Evolutionary conservation across 2,113 vertebrate species (phyloP), one percentile per base, ranked within the genome.

Genomic region (Nannobrachium achirus): DNA sequence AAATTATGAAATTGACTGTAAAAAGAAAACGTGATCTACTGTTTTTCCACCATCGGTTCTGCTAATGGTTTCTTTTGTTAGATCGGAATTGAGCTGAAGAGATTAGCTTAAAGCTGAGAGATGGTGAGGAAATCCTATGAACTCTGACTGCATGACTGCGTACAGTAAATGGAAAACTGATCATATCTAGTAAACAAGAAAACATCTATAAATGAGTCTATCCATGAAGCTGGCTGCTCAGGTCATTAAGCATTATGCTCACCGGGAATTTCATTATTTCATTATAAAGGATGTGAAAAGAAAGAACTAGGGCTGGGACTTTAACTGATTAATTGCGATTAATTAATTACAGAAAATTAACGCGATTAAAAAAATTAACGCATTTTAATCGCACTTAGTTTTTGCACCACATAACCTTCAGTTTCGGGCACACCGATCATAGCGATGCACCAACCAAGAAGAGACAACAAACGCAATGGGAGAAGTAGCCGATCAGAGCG

Each of bases 1-100:
- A n/a, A n/a, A n/a, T n/a, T n/a, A n/a, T n/a, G n/a, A n/a, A n/a
- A n/a, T n/a, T n/a, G n/a, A n/a, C n/a, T n/a, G n/a, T n/a, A n/a
- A n/a, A n/a, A n/a, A n/a, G n/a, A n/a, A 33, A 33, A 33, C 25
- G 25, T 33, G 6, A 33, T 33, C 39, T 74, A 63, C 50, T 56
- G 60, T 67, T 71, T 71, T 51, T 48, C 58, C 58, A 76, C 52
- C 66, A 59, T 68, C 71, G 49, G 65, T 41, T 48, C 48, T 69
- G 57, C 76, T 88, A 85, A 79, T 81, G 18, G 75, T 69, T 83
- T 87, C 70, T 81, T 80, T 80, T 87, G 77, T 83, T 61, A 49
- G 39, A 50, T 66, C 63, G 58, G 86, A 84, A 86, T 71, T 76
- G 71, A 85, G 80, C 82, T 75, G 4, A 66, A 69, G 57, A 67